Evolutionary conservation across 2,797 vertebrate genomes (phyloP).

Genomic region (Cynodonichthys magdalenae): DNA sequence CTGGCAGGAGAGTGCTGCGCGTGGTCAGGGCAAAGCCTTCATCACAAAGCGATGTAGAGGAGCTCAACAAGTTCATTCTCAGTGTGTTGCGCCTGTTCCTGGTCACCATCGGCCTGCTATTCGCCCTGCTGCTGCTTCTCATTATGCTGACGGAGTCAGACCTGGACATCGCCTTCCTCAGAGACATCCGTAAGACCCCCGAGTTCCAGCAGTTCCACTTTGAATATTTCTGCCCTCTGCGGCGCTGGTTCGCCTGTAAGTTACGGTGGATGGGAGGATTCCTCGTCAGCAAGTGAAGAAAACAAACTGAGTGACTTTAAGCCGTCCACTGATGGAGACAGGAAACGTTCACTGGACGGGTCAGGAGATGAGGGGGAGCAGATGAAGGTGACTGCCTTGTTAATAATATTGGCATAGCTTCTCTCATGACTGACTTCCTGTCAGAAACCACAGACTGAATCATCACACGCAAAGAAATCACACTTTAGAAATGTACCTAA

Average conservation of each 20-base stretch:
- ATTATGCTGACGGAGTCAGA: slow-evolving; percentile 97
- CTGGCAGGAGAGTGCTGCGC: slow-evolving; percentile 81
- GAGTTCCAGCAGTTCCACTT: slow-evolving; percentile 99
- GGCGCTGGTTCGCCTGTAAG: slow-evolving; percentile 97
- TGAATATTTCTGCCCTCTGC: slow-evolving; percentile 98
- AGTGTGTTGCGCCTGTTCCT: slow-evolving; percentile 93
- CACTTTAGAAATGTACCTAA: slow-evolving; percentile 68
- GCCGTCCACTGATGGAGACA: slow-evolving; percentile 31
- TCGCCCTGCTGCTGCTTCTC: slow-evolving; percentile 94
- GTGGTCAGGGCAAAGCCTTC: slow-evolving; percentile 85
- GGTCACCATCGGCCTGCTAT: slow-evolving; percentile 93
- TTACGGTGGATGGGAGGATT: slow-evolving; percentile 89
- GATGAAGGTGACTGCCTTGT: slow-evolving; percentile 39
- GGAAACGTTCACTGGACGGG: slow-evolving; percentile 2
- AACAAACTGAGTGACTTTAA: slow-evolving; percentile 20
- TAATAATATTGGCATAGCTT: slow-evolving; percentile 70
- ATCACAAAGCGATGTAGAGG: slow-evolving; percentile 86
- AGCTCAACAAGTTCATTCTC: slow-evolving; percentile 94
- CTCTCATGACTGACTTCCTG: slow-evolving; percentile 69
- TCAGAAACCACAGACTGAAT: slow-evolving; percentile 58
- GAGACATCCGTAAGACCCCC: slow-evolving; percentile 96
- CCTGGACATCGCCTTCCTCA: slow-evolving; percentile 96
- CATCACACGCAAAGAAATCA: slow-evolving; percentile 45
- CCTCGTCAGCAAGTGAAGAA: slow-evolving; percentile 80
- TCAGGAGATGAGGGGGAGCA: slow-evolving; percentile 8